Evolutionary conservation across 2,888 invertebrate species (phyloP).

Genomic region (Formica aserva): DNA sequence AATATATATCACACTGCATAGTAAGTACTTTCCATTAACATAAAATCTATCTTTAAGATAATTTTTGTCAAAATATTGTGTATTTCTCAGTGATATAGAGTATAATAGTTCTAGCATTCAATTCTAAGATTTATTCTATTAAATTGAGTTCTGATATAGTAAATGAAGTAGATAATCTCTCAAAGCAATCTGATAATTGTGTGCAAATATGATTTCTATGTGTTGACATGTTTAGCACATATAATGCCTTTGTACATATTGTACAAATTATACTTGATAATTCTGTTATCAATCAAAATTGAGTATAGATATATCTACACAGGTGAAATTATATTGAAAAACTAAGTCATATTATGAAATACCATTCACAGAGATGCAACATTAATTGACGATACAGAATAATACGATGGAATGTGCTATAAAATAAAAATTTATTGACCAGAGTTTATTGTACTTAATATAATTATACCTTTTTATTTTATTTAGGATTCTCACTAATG

Average conservation of each 20-base stretch:
- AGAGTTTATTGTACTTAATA: constrained; percentile 45
- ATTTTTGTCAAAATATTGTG: not conserved
- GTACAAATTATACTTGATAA: constrained; percentile 78
- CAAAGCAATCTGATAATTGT: constrained; percentile 48
- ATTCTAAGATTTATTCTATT: constrained; percentile 15
- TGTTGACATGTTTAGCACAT: constrained; percentile 69
- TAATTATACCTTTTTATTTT: constrained; percentile 51
- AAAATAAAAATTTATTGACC: constrained; percentile 77
- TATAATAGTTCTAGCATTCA: not conserved
- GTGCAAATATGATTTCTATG: constrained; percentile 70
- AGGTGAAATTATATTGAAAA: constrained; percentile 68
- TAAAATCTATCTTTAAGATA: not conserved
- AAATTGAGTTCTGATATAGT: constrained; percentile 35
- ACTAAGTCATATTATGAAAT: constrained; percentile 62
- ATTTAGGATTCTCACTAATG: not conserved
- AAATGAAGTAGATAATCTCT: constrained; percentile 40
- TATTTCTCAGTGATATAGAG: constrained; percentile 1
- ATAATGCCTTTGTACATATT: constrained; percentile 80
- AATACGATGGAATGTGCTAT: constrained; percentile 74
- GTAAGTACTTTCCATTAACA: not conserved
- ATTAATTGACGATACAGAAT: constrained; percentile 63
- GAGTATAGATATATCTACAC: constrained; percentile 67
- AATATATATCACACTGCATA: constrained; percentile 11
- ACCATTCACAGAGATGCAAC: constrained; percentile 64
- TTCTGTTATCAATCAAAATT: constrained; percentile 75